These are phyloP conservation scores for Xestoiulus laeticollis DNA, from an alignment of 2,888 invertebrate genomes.

Conservation along the genomic window DNA sequence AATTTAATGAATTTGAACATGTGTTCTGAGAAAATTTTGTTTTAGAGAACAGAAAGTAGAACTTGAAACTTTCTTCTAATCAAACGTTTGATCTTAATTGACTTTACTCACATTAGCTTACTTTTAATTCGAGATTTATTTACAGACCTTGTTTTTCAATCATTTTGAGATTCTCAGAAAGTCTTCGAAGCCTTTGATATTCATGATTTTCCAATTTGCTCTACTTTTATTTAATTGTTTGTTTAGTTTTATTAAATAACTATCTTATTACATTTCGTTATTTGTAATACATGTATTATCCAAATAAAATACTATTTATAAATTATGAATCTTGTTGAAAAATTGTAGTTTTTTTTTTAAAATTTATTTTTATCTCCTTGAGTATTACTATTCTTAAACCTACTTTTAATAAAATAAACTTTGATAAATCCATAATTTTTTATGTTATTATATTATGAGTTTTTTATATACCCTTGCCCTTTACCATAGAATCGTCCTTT, in stretches of 20 bases:
- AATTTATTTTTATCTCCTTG: no score
- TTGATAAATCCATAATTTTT: background rate
- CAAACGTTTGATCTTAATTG: background rate
- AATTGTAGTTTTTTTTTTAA: no score
- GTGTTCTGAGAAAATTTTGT: no score
- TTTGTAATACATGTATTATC: no score
- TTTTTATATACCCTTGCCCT: background rate
- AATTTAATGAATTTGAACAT: no score
- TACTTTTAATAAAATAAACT: no score
- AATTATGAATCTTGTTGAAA: no score
- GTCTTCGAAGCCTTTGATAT: no score
- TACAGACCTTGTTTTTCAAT: background rate
- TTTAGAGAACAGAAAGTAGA: background rate
- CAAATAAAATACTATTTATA: no score
- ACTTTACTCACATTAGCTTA: background rate
- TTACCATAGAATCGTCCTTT: slow-evolving; percentile 3
- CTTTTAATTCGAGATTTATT: background rate
- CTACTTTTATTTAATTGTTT: background rate
- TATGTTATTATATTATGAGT: background rate
- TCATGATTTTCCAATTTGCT: background rate
- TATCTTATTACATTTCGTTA: no score
- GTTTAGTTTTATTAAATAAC: background rate
- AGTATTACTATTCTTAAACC: no score
- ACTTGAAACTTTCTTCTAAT: background rate
- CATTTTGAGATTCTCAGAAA: background rate